Evolutionary conservation across 2,797 vertebrate species (phyloP), one percentile per base, ranked within the genome.

Genomic region (Valencia hispanica): DNA sequence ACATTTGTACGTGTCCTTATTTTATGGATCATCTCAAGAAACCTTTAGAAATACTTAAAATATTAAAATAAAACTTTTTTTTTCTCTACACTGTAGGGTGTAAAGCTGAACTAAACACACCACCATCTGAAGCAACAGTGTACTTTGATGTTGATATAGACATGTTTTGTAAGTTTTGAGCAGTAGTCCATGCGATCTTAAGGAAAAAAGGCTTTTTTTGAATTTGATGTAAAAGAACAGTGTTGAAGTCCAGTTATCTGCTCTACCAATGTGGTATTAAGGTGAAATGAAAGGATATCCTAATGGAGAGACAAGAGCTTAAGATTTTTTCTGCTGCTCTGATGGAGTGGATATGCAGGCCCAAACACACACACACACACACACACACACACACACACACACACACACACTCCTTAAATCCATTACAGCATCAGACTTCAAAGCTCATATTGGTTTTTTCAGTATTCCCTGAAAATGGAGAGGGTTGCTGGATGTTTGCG

Each of bases 371-470:
- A 41, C 12, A 25, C 36, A 41, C 57, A 34, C 30, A 1, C 53
- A 34, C 53, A 68, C 75, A 75, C 68, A n/a, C 47, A 63, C 74
- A 79, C 63, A 70, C 74, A 77, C 68, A 79, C 47, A 68, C 34
- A 32, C 48, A 59, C 72, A 79, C 57, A 69, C 73, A 73, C 68
- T 77, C 80, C 82, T 85, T 84, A 88, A 87, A 92, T 88, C 94
- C 91, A 94, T 95, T 92, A 95, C 88, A 77, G 82, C 83, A 81
- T 85, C 77, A 87, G 88, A 94, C 93, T 93, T 95, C 92, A 95
- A 95, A 94, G 93, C 88, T 82, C 25, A 79, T 93, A 84, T 90
- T 88, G 81, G 65, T 11, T 65, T 82, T 53, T 78, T 66, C 68
- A 80, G 81, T 75, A 72, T 85, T 89, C 78, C 48, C 82, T 80